These are phyloP conservation scores for Nephila pilipes DNA, from an alignment of 1,140 invertebrate species.

Conservation along the genomic window DNA sequence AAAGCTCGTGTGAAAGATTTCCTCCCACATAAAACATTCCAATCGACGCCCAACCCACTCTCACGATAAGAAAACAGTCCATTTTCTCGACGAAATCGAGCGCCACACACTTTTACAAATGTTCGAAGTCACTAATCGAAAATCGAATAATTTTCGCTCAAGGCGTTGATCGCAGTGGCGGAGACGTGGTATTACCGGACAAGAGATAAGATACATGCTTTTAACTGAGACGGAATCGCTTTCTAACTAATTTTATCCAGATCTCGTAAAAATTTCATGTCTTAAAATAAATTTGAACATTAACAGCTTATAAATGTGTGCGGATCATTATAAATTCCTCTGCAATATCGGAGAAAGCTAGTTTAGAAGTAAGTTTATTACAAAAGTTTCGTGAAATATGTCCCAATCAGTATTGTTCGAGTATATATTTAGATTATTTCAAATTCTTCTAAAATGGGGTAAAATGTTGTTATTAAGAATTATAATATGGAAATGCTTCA, in stretches of 20 bases:
- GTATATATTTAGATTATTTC: no score
- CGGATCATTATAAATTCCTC: no score
- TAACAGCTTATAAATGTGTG: background rate
- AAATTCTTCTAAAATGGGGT: no score
- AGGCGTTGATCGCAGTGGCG: background rate
- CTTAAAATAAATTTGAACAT: background rate
- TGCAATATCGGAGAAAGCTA: no score
- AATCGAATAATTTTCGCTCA: background rate
- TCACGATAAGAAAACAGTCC: background rate
- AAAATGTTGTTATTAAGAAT: no score
- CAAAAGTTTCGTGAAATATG: no score
- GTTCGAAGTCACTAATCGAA: constrained; percentile 20
- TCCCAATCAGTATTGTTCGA: no score
- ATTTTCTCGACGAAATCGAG: background rate
- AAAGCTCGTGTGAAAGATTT: no score
- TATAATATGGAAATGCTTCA: no score
- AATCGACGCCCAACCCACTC: background rate
- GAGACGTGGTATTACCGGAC: background rate
- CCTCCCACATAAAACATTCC: no score
- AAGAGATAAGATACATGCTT: background rate
- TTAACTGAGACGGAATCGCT: background rate
- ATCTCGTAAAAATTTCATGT: background rate
- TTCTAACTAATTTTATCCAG: background rate
- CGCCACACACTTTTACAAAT: background rate
- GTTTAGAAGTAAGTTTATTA: no score